Conservation (phyloP, 2,888 invertebrate species). For the Myopa tessellatipennis region DNA sequence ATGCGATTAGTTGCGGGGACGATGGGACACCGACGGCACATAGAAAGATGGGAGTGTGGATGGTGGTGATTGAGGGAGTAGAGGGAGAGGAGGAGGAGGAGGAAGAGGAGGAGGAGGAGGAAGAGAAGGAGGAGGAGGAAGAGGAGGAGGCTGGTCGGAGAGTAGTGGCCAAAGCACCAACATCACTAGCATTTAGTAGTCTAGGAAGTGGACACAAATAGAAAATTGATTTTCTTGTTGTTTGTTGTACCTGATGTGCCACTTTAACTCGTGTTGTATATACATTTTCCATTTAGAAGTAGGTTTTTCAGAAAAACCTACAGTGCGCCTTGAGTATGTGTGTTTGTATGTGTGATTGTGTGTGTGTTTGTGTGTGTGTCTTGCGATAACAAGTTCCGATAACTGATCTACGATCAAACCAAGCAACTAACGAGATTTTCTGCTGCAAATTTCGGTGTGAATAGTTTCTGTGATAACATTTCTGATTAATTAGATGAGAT, state of each 20-base stretch:
- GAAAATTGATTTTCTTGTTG: conserved; percentile 33
- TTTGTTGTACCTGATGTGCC: conserved; percentile 28
- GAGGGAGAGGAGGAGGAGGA: neutral
- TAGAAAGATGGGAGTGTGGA: no score
- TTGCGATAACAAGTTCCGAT: no score
- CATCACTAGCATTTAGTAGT: conserved; percentile 3
- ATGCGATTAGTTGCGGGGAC: neutral
- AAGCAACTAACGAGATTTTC: no score
- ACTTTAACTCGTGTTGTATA: conserved; percentile 27
- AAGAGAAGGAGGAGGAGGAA: no score
- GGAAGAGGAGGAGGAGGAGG: no score
- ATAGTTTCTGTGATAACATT: conserved; percentile 38
- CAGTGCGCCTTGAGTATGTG: neutral
- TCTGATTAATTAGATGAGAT: conserved; percentile 46
- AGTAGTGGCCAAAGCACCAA: neutral
- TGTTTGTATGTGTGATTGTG: neutral
- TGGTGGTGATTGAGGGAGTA: no score
- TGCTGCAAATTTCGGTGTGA: conserved; percentile 24
- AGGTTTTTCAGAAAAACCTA: neutral
- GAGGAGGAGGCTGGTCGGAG: neutral
- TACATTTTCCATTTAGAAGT: conserved; percentile 21
- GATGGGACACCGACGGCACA: no score
- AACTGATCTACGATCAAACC: no score
- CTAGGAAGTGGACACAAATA: conserved; percentile 19
- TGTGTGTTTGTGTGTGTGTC: neutral